Percentiles rank a stretch among this genome's conserved stretches.
phyloP scores from a whole-genome alignment of 2,888 invertebrate genomes.

The Megaustenia siamemsis region DNA sequence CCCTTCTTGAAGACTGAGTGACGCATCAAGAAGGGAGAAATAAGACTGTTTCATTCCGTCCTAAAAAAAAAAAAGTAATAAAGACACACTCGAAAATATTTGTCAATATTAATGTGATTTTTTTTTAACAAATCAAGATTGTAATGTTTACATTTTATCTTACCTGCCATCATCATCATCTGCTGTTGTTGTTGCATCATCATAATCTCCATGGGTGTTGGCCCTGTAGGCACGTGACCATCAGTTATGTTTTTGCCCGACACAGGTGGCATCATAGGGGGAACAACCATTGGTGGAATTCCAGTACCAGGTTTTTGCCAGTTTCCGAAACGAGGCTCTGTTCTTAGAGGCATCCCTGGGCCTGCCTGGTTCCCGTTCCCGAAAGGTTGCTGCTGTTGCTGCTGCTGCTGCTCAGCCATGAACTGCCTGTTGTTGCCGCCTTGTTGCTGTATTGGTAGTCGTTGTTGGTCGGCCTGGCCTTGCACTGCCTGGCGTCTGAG shows the following conservation, averaged over 20 bases:
- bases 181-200: neutral
- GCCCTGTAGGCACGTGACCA: neutral
- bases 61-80: no score
- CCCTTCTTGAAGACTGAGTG: no score
- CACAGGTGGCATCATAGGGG: neutral
- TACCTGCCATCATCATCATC: neutral
- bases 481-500: neutral
- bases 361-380: neutral
- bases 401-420: neutral
- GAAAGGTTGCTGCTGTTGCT: neutral
- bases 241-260: constrained; percentile 7
- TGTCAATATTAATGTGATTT: no score
- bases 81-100: no score
- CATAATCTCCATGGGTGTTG: neutral
- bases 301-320: neutral
- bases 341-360: neutral
- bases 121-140: no score
- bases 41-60: no score
- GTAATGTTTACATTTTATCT: neutral
- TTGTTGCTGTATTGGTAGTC: neutral
- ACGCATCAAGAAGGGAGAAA: no score
- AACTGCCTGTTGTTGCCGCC: neutral
- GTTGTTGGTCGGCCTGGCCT: neutral
- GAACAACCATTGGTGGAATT: neutral
- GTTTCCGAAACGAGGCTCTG: neutral